A percentile compares a stretch with the other conserved stretches of the same genome.
Conservation (phyloP, 2,888 invertebrate species). For the Falcaria lacertinaria region DNA sequence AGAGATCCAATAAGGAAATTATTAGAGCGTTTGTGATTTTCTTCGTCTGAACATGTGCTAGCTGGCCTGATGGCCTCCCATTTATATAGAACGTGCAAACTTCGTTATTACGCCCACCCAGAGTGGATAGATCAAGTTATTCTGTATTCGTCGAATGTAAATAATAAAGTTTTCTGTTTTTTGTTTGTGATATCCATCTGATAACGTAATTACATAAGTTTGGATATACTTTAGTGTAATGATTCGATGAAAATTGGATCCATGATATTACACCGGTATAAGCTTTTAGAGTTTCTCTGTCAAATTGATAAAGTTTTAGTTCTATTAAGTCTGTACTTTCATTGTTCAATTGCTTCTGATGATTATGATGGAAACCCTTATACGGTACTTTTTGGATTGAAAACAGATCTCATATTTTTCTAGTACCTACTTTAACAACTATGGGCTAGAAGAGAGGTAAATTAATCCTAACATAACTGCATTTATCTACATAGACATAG, state of each 20-base stretch:
- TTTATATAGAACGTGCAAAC: background rate
- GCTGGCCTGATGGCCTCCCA: too few relatives aligned
- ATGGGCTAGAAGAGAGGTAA: too few relatives aligned
- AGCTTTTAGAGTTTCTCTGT: background rate
- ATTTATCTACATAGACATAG: too few relatives aligned
- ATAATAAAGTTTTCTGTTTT: background rate
- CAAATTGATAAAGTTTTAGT: constrained; percentile 1
- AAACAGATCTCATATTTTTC: too few relatives aligned
- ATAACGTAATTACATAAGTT: background rate
- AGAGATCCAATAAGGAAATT: too few relatives aligned
- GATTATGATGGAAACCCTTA: too few relatives aligned
- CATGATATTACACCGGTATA: background rate
- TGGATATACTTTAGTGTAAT: background rate
- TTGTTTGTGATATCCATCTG: background rate
- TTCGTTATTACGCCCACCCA: background rate
- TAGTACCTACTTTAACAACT: too few relatives aligned
- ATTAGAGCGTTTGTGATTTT: too few relatives aligned
- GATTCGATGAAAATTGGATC: background rate
- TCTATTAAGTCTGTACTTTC: background rate
- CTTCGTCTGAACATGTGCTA: too few relatives aligned
- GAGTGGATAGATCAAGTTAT: background rate
- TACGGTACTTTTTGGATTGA: too few relatives aligned
- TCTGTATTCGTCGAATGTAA: background rate
- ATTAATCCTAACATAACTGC: too few relatives aligned
- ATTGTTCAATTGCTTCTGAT: background rate